Evolutionary conservation across 1,140 invertebrate genomes (phyloP).

Genomic region (Halictus rubicundus): DNA sequence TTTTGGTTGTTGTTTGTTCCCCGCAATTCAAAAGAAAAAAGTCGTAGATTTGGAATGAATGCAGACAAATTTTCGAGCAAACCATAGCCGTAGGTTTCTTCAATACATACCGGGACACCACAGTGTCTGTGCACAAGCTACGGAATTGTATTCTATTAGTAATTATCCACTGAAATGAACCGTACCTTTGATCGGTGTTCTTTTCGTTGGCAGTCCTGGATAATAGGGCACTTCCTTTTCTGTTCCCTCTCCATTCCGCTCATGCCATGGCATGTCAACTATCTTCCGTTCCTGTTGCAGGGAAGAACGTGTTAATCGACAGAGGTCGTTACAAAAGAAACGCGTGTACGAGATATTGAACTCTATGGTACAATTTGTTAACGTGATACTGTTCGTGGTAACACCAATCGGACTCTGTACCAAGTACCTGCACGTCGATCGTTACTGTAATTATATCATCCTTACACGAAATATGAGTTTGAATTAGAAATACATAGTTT

Average conservation of each 20-base stretch:
- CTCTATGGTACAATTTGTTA: slow-evolving; percentile 51
- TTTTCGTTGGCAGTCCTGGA: slow-evolving; percentile 86
- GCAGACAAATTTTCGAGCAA: slow-evolving; percentile 65
- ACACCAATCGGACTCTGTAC: slow-evolving; percentile 59
- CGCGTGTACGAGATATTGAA: slow-evolving; percentile 30
- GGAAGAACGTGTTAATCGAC: slow-evolving; percentile 53
- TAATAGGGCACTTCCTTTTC: slow-evolving; percentile 85
- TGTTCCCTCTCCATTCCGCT: slow-evolving; percentile 79
- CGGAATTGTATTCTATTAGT: slow-evolving; percentile 80
- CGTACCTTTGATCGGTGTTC: slow-evolving; percentile 90
- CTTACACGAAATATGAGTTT: slow-evolving; percentile 61
- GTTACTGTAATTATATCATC: slow-evolving; percentile 62
- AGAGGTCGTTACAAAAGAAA: slow-evolving; percentile 21
- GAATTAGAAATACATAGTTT: slow-evolving; percentile 61
- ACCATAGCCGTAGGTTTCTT: slow-evolving; percentile 67
- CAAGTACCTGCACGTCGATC: slow-evolving; percentile 61
- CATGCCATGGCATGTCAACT: slow-evolving; percentile 90
- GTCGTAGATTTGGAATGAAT: not conserved
- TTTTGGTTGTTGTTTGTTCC: not conserved
- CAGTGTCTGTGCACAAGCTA: slow-evolving; percentile 79
- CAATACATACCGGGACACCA: slow-evolving; percentile 80
- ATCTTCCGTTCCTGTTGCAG: slow-evolving; percentile 82
- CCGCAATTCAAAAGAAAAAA: not conserved
- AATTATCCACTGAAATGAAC: slow-evolving; percentile 69
- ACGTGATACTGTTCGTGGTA: slow-evolving; percentile 46